Evolutionary conservation across 2,797 vertebrate species (phyloP), one percentile per base, ranked within the genome.

Genomic region (Diplodus puntazzo): DNA sequence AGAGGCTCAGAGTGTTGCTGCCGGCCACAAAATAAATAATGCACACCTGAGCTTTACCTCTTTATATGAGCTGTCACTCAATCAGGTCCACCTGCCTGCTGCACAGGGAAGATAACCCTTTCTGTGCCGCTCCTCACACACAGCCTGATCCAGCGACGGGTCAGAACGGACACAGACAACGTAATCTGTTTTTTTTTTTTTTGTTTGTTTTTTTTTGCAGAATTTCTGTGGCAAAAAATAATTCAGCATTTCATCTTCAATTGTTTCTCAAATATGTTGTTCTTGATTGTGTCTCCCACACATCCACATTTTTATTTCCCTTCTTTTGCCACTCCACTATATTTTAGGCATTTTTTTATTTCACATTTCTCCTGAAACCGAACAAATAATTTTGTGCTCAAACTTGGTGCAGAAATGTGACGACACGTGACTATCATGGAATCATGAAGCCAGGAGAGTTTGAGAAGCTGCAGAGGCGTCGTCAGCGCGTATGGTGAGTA

Each of bases 51-150:
- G 57, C 30, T 72, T 58, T 30, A 11, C 20, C 70, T 57, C 30
- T 25, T 39, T 50, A 65, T 50, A 65, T 53, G 50, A 82, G 50
- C 76, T 63, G 67, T 54, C 67, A 75, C 17, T 73, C 63, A 65
- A 27, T 69, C 68, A 34, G 60, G 25, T 53, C 52, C 69, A 30
- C 34, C 25, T 45, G 21, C 20, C 25, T 21, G 57, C 55, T 42
- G 43, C 12, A n/a, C 46, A 27, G 0, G 2, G 17, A 23, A 13
- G 23, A 75, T 70, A 77, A 77, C 23, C n/a, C 27, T 61, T 39
- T 66, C 46, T 25, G 20, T 55, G 60, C 52, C 27, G 11, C 46
- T 50, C 20, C 48, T 49, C 30, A 60, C 25, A 50, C 30, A 9
- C 69, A 50, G 34, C n/a, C 39, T 2, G 3, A 72, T 48, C 10